A percentile compares a stretch with the other conserved stretches of the same genome.
phyloP scores from a whole-genome alignment of 2,113 vertebrate species.

The Patagioenas fasciata region DNA sequence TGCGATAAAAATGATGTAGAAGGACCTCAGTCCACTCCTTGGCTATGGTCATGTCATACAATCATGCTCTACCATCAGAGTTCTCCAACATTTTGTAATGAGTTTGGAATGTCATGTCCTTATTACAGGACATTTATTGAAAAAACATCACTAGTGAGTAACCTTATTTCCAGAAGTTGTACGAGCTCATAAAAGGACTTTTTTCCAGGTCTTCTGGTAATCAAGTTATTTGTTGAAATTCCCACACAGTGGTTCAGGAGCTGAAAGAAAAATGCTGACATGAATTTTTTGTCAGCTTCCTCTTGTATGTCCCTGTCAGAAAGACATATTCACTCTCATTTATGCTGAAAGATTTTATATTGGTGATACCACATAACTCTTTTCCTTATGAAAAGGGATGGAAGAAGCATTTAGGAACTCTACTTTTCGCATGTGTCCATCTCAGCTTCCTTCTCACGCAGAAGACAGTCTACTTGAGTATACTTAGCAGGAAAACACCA shows the following conservation, averaged over 20 bases:
- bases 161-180: background rate
- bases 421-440: background rate
- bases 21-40: background rate
- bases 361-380: background rate
- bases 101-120: background rate
- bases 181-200: background rate
- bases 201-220: background rate
- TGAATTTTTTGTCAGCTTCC: background rate
- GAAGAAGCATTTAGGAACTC: background rate
- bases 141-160: background rate
- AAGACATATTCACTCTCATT: background rate
- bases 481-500: background rate
- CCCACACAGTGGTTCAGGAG: background rate
- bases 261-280: background rate
- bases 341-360: background rate
- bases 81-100: background rate
- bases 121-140: background rate
- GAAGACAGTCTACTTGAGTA: rapidly evolving
- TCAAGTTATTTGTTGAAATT: background rate
- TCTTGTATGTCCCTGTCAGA: background rate
- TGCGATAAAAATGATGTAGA: background rate
- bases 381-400: background rate
- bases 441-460: background rate
- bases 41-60: background rate
- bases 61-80: background rate